phyloP scores from a whole-genome alignment of 2,797 vertebrate species.

The Acanthurus tractus region DNA sequence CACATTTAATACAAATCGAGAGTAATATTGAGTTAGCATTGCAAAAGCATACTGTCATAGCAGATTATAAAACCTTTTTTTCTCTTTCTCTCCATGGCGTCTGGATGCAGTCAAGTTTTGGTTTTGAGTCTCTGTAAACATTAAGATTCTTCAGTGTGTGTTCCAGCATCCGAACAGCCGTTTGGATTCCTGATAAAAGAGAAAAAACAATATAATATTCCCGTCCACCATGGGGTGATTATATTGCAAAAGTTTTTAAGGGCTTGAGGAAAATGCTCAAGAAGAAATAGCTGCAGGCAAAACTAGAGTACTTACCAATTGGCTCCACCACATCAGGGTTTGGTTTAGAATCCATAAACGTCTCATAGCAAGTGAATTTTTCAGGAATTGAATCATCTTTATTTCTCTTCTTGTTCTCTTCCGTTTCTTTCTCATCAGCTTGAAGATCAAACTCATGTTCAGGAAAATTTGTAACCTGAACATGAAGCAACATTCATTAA shows the following conservation, averaged over 20 bases:
- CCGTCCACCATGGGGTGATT: constrained; percentile 5
- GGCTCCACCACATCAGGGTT: constrained; percentile 76
- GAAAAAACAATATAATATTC: constrained; percentile 25
- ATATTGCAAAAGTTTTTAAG: constrained; percentile 22
- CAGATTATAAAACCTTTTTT: constrained; percentile 79
- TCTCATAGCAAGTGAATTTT: constrained; percentile 77
- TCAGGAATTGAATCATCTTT: constrained; percentile 45
- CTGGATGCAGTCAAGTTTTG: constrained; percentile 80
- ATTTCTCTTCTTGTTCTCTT: constrained; percentile 33
- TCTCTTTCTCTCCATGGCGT: constrained; percentile 71
- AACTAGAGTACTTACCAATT: constrained; percentile 77
- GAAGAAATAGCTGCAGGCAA: constrained; percentile 36
- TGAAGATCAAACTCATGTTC: constrained; percentile 31
- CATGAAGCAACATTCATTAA: constrained; percentile 1
- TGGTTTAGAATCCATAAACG: constrained; percentile 74
- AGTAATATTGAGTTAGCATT: background rate
- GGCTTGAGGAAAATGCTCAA: constrained; percentile 31
- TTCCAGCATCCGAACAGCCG: constrained; percentile 85
- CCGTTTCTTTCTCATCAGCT: constrained; percentile 15
- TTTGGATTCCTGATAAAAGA: constrained; percentile 87
- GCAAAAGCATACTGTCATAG: background rate
- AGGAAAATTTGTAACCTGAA: constrained; percentile 71
- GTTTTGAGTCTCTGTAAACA: constrained; percentile 81
- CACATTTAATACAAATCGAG: constrained; percentile 1
- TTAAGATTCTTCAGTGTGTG: constrained; percentile 84